Base-by-base conservation (phyloP, 1,140 invertebrate genomes). In the Apis cerana region DNA sequence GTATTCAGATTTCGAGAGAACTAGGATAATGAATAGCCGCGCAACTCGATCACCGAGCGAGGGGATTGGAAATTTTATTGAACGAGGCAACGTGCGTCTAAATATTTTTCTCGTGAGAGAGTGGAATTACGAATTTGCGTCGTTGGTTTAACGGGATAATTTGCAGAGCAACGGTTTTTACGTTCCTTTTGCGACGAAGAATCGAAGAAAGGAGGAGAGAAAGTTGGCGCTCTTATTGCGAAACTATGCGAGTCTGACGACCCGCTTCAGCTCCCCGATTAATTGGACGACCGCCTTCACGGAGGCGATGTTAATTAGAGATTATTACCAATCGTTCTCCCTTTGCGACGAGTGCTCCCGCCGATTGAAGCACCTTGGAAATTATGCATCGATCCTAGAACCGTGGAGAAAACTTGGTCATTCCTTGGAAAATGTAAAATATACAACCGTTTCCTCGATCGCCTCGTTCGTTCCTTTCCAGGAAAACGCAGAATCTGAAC, bases 221-320 rank as follows among this genome's bases (percentile, higher is more conserved):
- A 71, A 61, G 58, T 61, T 61, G 12, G 4, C 43, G 5, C n/a
- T 21, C 23, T 10, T 54, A 13, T 19, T 17, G 58, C 43, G n/a
- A 50, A 3, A 12, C n/a, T 23, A 56, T 21, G 13, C 23, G 10
- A 59, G 52, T 13, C 48, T 10, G 27, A 64, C 72, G 70, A 72
- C 27, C 74, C 27, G 52, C 48, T 33, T n/a, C 50, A 56, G 61
- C 50, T 23, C 76, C 62, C 52, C 72, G n/a, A 86, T 86, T 86
- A 87, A 79, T 86, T 65, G 56, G 33, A 27, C 62, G 56, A 61
- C 59, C 69, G 76, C 54, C 74, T 23, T 54, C 15, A 10, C 10
- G n/a, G 21, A 27, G 23, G 54, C 52, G 58, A 54, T 43, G 64
- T 69, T 71, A 78, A 83, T 83, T 83, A 71, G 27, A 48, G 59